A percentile compares a stretch with the other conserved stretches of the same genome.
Conservation (phyloP, 2,113 vertebrate genomes). For the Myiozetetes cayanensis region DNA sequence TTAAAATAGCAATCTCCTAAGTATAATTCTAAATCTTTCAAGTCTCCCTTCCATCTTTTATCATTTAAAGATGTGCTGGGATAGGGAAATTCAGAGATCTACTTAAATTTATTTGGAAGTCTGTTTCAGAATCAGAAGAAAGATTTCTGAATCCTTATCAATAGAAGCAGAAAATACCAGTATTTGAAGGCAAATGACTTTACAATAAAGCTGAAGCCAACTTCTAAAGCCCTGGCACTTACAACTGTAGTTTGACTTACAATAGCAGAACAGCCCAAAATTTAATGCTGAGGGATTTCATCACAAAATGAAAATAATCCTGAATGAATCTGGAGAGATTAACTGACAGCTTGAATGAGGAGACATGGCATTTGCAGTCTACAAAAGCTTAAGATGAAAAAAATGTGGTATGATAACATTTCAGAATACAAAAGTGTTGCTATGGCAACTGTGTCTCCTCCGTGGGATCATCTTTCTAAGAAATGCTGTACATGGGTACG, state of each 20-base stretch:
- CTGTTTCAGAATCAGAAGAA: background rate
- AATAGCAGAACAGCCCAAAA: background rate
- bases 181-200: background rate
- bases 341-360: constrained; percentile 35
- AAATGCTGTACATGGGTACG: background rate
- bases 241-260: background rate
- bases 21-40: background rate
- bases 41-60: background rate
- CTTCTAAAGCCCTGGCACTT: background rate
- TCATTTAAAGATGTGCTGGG: background rate
- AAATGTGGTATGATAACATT: constrained; percentile 2
- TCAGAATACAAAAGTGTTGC: constrained; percentile 32
- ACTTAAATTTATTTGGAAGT: background rate
- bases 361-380: constrained; percentile 14
- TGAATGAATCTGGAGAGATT: background rate
- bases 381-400: constrained; percentile 13
- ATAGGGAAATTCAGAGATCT: background rate
- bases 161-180: background rate
- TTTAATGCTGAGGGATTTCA: background rate
- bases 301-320: constrained; percentile 17
- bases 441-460: constrained; percentile 27
- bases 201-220: background rate
- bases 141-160: background rate
- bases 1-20: background rate
- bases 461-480: constrained; percentile 10